These are phyloP conservation scores for Pheosia gnoma DNA, from an alignment of 2,888 invertebrate genomes.

Conservation along the genomic window DNA sequence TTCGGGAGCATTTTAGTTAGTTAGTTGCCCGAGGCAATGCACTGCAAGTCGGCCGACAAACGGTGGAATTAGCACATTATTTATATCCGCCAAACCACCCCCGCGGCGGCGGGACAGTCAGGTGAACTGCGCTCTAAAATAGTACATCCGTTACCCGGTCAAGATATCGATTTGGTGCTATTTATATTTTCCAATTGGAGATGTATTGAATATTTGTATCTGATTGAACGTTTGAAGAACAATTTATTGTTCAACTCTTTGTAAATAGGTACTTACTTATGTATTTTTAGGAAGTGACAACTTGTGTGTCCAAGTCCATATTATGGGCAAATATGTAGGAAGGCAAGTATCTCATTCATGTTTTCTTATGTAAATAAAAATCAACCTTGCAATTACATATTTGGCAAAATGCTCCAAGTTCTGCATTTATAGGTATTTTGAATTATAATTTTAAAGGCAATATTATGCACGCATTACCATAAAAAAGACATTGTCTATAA, in stretches of 20 bases:
- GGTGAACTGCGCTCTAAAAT: constrained; percentile 7
- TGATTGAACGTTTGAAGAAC: not conserved
- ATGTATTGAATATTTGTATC: not conserved
- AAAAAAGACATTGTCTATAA: constrained; percentile 9
- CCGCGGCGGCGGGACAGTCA: constrained; percentile 1
- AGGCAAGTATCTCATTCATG: not conserved
- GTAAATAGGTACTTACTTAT: no score
- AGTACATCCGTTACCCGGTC: constrained; percentile 6
- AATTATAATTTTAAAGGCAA: not conserved
- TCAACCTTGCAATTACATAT: not conserved
- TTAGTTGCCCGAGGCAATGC: constrained; percentile 4
- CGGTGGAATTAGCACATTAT: constrained; percentile 9
- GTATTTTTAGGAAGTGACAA: no score
- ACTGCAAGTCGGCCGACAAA: constrained; percentile 8
- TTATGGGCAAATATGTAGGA: not conserved
- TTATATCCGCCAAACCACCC: constrained; percentile 8
- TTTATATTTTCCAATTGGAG: not conserved
- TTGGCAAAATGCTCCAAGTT: not conserved
- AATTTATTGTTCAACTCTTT: no score
- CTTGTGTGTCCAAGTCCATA: not conserved
- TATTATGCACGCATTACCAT: constrained; percentile 8
- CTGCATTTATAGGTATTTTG: not conserved
- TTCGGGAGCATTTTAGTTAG: constrained; percentile 6
- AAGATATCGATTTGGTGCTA: not conserved
- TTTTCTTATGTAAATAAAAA: not conserved